Conservation (phyloP, 2,888 invertebrate species). For the Tenthredo distinguenda region DNA sequence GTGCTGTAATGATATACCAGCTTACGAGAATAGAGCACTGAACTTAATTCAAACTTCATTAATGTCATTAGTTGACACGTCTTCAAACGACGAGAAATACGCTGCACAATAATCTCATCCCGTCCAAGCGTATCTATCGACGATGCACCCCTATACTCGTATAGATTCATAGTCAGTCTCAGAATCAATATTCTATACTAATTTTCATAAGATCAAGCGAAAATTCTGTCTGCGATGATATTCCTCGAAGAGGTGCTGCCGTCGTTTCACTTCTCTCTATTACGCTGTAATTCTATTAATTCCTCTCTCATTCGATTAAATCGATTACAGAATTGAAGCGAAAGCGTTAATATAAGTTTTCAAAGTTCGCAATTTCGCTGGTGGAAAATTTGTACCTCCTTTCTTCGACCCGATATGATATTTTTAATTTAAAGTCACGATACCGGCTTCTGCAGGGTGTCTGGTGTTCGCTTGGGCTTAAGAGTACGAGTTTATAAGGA, state of each 20-base stretch:
- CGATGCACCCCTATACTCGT: neutral
- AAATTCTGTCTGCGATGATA: neutral
- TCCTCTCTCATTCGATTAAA: neutral
- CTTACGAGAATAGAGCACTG: neutral
- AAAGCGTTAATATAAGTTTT: neutral
- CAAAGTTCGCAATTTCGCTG: neutral
- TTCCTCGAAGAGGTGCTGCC: neutral
- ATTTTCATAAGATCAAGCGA: neutral
- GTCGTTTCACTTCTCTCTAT: neutral
- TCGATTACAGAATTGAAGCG: neutral
- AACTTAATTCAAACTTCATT: neutral
- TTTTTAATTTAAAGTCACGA: neutral
- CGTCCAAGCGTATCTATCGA: neutral
- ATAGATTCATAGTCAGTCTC: neutral
- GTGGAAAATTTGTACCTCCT: neutral
- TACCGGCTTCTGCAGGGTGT: neutral
- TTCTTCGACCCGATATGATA: neutral
- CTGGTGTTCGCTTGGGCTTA: neutral
- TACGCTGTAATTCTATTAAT: neutral
- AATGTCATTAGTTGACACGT: neutral
- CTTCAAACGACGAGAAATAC: neutral
- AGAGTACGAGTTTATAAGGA: neutral
- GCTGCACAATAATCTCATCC: neutral
- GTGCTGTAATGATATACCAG: neutral
- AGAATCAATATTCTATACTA: neutral